Evolutionary conservation across 2,113 vertebrate species (phyloP).

Genomic region (Oreotragus oreotragus): DNA sequence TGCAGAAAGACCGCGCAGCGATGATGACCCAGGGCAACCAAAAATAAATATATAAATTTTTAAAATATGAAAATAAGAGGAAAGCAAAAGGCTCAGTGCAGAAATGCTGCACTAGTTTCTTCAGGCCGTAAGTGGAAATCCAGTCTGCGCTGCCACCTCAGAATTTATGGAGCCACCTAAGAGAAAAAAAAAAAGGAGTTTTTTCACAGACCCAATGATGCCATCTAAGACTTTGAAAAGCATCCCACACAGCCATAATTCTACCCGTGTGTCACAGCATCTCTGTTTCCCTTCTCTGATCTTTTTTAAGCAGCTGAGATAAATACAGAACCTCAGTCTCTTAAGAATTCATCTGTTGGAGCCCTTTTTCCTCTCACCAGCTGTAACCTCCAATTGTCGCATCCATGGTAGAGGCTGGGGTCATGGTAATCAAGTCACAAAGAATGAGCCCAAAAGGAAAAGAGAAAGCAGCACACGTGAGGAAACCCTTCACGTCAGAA

Average conservation of each 20-base stretch:
- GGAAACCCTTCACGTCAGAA: neutral
- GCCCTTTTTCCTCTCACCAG: neutral
- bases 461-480: neutral
- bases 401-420: neutral
- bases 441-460: neutral
- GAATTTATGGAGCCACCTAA: neutral
- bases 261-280: neutral
- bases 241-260: neutral
- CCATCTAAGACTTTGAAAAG: neutral
- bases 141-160: neutral
- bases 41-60: neutral
- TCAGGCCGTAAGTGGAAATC: neutral
- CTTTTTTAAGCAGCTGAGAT: neutral
- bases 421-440: neutral
- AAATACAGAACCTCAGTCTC: neutral
- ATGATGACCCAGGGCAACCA: neutral
- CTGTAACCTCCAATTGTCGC: neutral
- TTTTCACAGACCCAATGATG: neutral
- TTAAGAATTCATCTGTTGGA: constrained; percentile 2
- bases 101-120: neutral
- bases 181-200: neutral
- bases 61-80: neutral
- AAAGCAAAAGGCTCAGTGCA: neutral
- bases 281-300: neutral
- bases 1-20: rapidly evolving